A percentile compares a stretch with the other conserved stretches of the same genome.
Conservation (phyloP, 2,113 vertebrate species). For the Tupaia tana region DNA sequence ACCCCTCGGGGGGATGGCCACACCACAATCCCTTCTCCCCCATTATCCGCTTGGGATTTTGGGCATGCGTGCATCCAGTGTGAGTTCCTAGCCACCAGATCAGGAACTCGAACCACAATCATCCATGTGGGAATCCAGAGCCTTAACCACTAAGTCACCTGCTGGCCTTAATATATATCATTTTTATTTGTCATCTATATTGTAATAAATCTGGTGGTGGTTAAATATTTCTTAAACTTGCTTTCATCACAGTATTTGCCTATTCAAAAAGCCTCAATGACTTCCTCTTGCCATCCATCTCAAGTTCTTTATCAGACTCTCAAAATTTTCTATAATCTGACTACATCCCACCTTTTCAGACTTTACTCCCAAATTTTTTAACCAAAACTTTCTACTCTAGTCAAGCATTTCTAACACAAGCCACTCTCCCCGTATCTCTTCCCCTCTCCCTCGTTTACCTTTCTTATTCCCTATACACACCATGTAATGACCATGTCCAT, state of each 20-base stretch:
- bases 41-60: no score
- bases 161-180: not conserved
- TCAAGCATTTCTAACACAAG: not conserved
- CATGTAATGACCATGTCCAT: not conserved
- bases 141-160: no score
- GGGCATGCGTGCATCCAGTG: no score
- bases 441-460: not conserved
- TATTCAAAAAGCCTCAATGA: not conserved
- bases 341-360: not conserved
- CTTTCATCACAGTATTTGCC: not conserved
- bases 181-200: not conserved
- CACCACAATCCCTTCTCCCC: no score
- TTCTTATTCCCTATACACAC: not conserved
- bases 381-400: not conserved
- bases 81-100: no score
- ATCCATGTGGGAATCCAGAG: no score
- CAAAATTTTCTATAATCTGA: not conserved
- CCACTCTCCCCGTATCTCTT: not conserved
- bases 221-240: conserved; percentile 25
- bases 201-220: not conserved
- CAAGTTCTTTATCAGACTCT: not conserved
- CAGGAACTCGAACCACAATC: no score
- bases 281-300: not conserved
- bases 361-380: not conserved
- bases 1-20: no score